A percentile compares a stretch with the other conserved stretches of the same genome.
These are phyloP conservation scores for Phymorhynchus buccinoides DNA, from an alignment of 1,140 invertebrate genomes.

Conservation along the genomic window DNA sequence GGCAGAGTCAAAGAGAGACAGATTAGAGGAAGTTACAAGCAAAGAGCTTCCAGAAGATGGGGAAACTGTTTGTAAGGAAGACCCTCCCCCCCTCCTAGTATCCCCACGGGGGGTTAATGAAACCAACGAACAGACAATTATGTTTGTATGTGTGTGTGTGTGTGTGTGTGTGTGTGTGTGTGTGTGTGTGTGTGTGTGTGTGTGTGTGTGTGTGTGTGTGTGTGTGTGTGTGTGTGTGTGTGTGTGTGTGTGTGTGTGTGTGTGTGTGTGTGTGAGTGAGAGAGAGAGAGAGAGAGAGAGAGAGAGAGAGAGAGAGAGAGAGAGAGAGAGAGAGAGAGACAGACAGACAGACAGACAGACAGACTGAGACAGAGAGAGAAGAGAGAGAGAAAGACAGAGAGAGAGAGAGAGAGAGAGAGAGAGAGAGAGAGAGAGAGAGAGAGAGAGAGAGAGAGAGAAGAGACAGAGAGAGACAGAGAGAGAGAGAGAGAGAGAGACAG, in stretches of 20 bases:
- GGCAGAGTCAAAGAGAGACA: too few species aligned
- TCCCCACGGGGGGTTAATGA: too few species aligned
- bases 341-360: background rate
- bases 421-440: too few species aligned
- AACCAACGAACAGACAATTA: too few species aligned
- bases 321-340: background rate
- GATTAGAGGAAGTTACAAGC: too few species aligned
- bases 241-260: background rate
- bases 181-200: constrained; percentile 11
- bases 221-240: background rate
- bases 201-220: constrained; percentile 20
- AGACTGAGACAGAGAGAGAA: background rate
- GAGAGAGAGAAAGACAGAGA: background rate
- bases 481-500: constrained; percentile 17
- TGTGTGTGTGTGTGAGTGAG: background rate
- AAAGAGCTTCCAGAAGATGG: too few species aligned
- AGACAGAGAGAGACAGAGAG: background rate
- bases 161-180: too few species aligned
- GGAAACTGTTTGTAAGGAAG: too few species aligned
- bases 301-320: background rate
- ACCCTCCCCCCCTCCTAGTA: too few species aligned
- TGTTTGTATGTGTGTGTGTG: too few species aligned
- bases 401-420: too few species aligned
- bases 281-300: background rate
- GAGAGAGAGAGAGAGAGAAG: constrained; percentile 12